These are phyloP conservation scores for Nasonia oneida DNA, from an alignment of 2,888 invertebrate genomes.

Conservation along the genomic window DNA sequence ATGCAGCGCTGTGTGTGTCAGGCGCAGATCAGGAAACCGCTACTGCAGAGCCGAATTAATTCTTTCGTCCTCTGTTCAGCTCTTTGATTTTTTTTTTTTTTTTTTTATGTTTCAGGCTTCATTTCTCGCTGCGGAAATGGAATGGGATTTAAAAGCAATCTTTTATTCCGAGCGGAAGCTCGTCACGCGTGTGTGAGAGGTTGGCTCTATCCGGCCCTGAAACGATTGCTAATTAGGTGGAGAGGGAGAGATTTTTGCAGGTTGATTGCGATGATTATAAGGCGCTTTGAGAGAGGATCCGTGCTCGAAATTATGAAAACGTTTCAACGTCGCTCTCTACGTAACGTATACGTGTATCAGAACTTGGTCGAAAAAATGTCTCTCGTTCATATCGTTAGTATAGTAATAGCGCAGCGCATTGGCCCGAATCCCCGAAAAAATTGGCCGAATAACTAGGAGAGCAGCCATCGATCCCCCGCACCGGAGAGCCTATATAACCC, in stretches of 20 bases:
- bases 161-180: background rate
- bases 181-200: background rate
- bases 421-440: background rate
- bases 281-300: background rate
- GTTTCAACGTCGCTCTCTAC: no score
- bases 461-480: no score
- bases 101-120: background rate
- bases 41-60: background rate
- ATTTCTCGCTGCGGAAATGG: slow-evolving; percentile 1
- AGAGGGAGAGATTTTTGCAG: background rate
- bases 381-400: no score
- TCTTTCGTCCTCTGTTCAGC: background rate
- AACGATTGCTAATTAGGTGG: slow-evolving; percentile 4
- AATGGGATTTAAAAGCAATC: slow-evolving; percentile 32
- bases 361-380: no score
- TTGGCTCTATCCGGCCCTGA: background rate
- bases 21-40: background rate
- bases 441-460: no score
- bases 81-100: slow-evolving; percentile 3
- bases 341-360: no score
- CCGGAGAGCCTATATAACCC: no score
- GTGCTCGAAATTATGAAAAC: background rate
- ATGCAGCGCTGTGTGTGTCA: background rate
- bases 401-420: background rate
- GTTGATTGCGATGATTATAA: slow-evolving; percentile 1